Base-by-base conservation (phyloP, 2,888 invertebrate genomes). In the Seira musarum region DNA sequence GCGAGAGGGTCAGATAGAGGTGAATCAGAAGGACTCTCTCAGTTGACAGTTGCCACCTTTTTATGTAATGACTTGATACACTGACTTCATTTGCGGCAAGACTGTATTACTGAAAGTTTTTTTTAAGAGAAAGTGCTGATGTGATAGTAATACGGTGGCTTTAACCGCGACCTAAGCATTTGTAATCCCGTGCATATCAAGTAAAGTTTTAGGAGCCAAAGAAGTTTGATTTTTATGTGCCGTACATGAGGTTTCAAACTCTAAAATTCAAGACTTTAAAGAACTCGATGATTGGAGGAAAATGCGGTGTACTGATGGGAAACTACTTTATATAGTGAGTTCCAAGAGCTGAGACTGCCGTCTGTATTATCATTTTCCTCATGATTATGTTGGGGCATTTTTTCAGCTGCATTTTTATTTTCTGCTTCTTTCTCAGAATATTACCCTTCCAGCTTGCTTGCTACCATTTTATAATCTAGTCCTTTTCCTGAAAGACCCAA, bases 401-500 rank as follows among this genome's bases (percentile, higher is more conserved):
- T 40, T 40, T 40, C 40, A 57, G 15, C 49, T 77, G 64, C 46
- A 57, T 66, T 66, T 76, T 66, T 65, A 76, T 76, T 76, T 67
- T 49, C 69, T 3, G 15, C 15, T 57, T 69, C 19, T 57, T 63
- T 19, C 30, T 25, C 35, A 10, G 17, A n/a, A 68, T 68, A 60
- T 79, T 72, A n/a, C 68, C 76, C 70, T 70, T 57, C 10, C 63
- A n/a, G n/a, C n/a, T n/a, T 63, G 46, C 24, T 13, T 40, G 13
- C 40, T 5, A 40, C 40, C 40, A 21, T 15, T 70, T 79, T 79
- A 66, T 72, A 72, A 72, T 79, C 70, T 66, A 79, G 57, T 61
- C 72, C 49, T 72, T 40, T 40, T 40, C 40, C n/a, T 71, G 71
- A 78, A 71, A 71, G 72, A 80, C 73, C 73, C 73, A 60, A 49